These are phyloP conservation scores for Achlya flavicornis DNA, from an alignment of 2,888 invertebrate genomes.

Conservation along the genomic window DNA sequence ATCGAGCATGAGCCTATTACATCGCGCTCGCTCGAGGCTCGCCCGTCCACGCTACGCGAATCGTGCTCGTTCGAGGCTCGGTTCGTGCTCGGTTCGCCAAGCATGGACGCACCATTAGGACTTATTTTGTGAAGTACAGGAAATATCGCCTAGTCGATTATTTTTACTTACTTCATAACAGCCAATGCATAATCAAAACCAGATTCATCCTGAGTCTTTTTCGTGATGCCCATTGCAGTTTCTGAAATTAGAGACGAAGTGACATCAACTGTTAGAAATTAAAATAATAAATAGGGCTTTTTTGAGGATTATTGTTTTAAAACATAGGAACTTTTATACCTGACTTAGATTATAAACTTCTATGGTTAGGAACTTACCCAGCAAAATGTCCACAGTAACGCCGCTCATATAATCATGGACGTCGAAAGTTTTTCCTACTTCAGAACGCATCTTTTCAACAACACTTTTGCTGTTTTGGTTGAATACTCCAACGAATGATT, in stretches of 20 bases:
- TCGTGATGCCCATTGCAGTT: conserved; percentile 93
- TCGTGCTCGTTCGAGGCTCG: too few species aligned
- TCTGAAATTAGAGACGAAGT: conserved; percentile 71
- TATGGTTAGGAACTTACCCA: conserved; percentile 72
- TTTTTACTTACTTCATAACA: conserved; percentile 86
- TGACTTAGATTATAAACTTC: background rate
- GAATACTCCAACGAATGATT: conserved; percentile 90
- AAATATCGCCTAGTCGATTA: background rate
- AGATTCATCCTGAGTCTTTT: conserved; percentile 87
- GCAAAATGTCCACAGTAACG: conserved; percentile 90
- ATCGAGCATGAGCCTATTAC: too few species aligned
- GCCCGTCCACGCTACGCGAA: too few species aligned
- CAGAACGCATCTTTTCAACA: conserved; percentile 86
- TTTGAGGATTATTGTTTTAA: too few species aligned
- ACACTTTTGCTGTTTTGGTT: conserved; percentile 89
- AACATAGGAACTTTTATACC: too few species aligned
- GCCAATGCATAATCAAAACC: conserved; percentile 93
- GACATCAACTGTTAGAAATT: too few species aligned
- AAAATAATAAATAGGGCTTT: too few species aligned
- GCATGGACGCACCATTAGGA: too few species aligned
- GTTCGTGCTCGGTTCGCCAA: too few species aligned
- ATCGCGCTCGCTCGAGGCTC: too few species aligned
- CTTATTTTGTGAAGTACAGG: too few species aligned
- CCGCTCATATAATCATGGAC: conserved; percentile 92
- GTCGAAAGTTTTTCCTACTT: conserved; percentile 89